A percentile compares a stretch with the other conserved stretches of the same genome.
Evolutionary conservation across 2,888 invertebrate species (phyloP).

Genomic region (Adelphocoris suturalis): DNA sequence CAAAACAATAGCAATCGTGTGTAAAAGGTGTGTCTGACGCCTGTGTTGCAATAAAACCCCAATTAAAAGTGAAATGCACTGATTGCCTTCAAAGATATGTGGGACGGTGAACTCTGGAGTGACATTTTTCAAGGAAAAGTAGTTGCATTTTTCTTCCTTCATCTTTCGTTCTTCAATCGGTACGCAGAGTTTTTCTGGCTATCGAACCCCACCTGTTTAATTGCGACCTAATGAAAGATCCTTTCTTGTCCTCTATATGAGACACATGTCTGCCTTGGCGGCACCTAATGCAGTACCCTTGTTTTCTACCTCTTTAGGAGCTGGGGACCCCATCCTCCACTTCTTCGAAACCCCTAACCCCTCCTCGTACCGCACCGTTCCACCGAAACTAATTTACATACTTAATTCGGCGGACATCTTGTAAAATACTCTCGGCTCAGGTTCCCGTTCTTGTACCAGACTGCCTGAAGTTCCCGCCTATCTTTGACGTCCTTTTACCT

Average conservation of each 20-base stretch:
- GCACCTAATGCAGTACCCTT: slow-evolving; percentile 66
- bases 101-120: background rate
- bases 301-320: slow-evolving; percentile 48
- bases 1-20: background rate
- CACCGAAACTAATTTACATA: slow-evolving; percentile 50
- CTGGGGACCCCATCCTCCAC: slow-evolving; percentile 29
- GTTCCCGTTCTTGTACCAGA: slow-evolving; percentile 41
- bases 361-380: background rate
- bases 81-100: background rate
- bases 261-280: slow-evolving; percentile 67
- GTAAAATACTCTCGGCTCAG: slow-evolving; percentile 45
- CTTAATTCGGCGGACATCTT: slow-evolving; percentile 69
- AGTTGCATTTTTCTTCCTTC: background rate
- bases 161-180: background rate
- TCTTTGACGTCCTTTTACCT: slow-evolving; percentile 24
- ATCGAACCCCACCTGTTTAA: background rate
- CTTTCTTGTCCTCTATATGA: slow-evolving; percentile 43
- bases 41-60: background rate
- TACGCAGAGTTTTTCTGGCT: background rate
- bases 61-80: slow-evolving; percentile 6
- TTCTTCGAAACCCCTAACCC: slow-evolving; percentile 28
- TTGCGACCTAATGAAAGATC: slow-evolving; percentile 51
- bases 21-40: background rate
- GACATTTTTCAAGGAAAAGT: background rate
- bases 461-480: slow-evolving; percentile 48